Base-by-base conservation (phyloP, 2,888 invertebrate genomes). In the Plutella xylostella region DNA sequence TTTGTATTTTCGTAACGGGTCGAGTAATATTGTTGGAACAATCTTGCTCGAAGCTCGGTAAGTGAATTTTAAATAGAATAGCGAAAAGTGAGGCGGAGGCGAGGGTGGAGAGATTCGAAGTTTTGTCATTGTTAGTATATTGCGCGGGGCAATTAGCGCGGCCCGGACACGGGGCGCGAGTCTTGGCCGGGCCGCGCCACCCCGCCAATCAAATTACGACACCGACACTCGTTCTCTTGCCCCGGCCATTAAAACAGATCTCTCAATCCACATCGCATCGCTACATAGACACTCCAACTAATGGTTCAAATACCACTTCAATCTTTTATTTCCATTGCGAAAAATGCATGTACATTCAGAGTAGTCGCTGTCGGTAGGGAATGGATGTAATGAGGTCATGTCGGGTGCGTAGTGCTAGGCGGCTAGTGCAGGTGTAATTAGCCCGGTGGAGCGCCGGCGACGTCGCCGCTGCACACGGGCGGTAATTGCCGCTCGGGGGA, bases 51-150 rank as follows among this genome's bases (percentile, higher is more conserved):
- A n/a, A 71, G 61, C 55, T 65, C 61, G 65, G 72, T 78, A 79
- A 82, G 73, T 78, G 74, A 79, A 75, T 82, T 82, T 80, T 75
- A 76, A 78, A 80, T 79, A 77, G 77, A 76, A 80, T 63, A 72
- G 72, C 68, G 70, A 69, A 65, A 71, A 67, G 65, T 68, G 68
- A 68, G 69, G 62, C 61, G 62, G 61, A 56, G 58, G 64, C 28
- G 60, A 61, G 65, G 58, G 61, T 66, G 68, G 67, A 65, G 65
- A 68, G 68, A 58, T 57, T 59, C 64, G 61, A 79, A 82, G 71
- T 79, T 82, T 77, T 78, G 76, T 77, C 75, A 80, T 82, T 82
- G 82, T 82, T 80, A 75, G 73, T 70, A 70, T 78, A 80, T 80
- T 78, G 78, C 73, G 68, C 74, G 65, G 60, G 73, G 82, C 82